Evolutionary conservation across 2,888 invertebrate genomes (phyloP).

Genomic region (Taphrorychus bicolor): DNA sequence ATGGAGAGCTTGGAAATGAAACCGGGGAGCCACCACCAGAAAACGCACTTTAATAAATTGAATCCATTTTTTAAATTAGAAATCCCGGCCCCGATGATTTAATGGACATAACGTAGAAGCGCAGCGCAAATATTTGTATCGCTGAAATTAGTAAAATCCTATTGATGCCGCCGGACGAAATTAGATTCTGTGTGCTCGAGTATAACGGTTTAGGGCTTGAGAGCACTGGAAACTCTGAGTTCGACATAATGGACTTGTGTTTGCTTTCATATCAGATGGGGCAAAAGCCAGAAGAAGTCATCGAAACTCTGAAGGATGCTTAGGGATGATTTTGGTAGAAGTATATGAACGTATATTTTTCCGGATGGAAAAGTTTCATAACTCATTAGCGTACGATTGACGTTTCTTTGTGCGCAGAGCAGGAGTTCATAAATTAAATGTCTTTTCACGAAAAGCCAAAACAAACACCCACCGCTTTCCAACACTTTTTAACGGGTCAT

Average conservation of each 20-base stretch:
- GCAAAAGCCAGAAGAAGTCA: slow-evolving; percentile 10
- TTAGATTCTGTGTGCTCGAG: slow-evolving; percentile 37
- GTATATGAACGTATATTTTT: too few species aligned
- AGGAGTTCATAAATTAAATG: background rate
- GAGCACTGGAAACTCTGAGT: slow-evolving; percentile 43
- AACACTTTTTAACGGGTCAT: background rate
- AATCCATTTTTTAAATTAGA: slow-evolving; percentile 36
- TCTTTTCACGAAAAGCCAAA: background rate
- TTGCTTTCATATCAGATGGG: slow-evolving; percentile 52
- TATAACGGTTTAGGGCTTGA: slow-evolving; percentile 32
- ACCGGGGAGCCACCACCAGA: slow-evolving; percentile 4
- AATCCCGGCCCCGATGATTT: slow-evolving; percentile 37
- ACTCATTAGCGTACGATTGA: background rate
- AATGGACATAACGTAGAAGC: slow-evolving; percentile 34
- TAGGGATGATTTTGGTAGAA: slow-evolving; percentile 5
- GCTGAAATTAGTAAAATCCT: slow-evolving; percentile 36
- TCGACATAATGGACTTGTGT: slow-evolving; percentile 52
- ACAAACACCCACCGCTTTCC: background rate
- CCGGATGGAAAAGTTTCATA: background rate
- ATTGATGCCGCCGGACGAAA: slow-evolving; percentile 32
- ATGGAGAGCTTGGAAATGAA: background rate
- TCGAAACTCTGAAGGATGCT: slow-evolving; percentile 10
- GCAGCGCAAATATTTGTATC: slow-evolving; percentile 36
- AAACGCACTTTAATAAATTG: slow-evolving; percentile 26
- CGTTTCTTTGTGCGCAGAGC: background rate